These are phyloP conservation scores for Onychorhynchus coronatus DNA, from an alignment of 2,113 vertebrate species.

Conservation along the genomic window DNA sequence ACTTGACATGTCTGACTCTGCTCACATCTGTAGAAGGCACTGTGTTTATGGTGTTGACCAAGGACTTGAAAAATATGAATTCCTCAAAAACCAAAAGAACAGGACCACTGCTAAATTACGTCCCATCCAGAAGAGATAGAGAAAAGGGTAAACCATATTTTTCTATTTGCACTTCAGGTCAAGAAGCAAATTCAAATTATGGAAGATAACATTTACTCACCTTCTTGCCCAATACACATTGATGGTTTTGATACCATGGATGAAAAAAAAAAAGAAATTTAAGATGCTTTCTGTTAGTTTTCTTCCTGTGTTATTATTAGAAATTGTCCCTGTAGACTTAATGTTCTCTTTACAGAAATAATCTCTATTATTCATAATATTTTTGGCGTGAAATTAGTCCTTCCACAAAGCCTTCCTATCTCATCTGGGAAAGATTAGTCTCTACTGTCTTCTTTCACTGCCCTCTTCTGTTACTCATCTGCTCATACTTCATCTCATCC, in stretches of 20 bases:
- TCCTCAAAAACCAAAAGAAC: not conserved
- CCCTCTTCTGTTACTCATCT: slow-evolving; percentile 49
- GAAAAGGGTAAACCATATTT: not conserved
- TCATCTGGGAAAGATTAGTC: slow-evolving; percentile 15
- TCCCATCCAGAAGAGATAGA: not conserved
- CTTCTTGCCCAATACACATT: not conserved
- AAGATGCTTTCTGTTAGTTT: not conserved
- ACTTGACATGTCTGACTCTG: not conserved
- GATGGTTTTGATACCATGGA: not conserved
- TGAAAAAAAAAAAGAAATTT: not conserved
- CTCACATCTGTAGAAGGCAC: not conserved
- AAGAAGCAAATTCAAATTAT: not conserved
- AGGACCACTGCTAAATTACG: not conserved
- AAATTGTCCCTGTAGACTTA: not conserved
- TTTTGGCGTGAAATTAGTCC: slow-evolving; percentile 26
- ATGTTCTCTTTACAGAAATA: slow-evolving; percentile 32
- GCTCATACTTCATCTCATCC: not conserved
- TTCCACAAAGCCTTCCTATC: not conserved
- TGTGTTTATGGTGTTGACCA: not conserved
- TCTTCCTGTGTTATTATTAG: slow-evolving; percentile 22
- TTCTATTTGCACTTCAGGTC: not conserved
- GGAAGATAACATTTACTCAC: not conserved
- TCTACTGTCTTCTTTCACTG: slow-evolving; percentile 35
- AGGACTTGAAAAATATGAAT: not conserved
- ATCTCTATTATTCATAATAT: slow-evolving; percentile 12